Conservation (phyloP, 2,113 vertebrate genomes). For the Melanerpes aurifrons region DNA sequence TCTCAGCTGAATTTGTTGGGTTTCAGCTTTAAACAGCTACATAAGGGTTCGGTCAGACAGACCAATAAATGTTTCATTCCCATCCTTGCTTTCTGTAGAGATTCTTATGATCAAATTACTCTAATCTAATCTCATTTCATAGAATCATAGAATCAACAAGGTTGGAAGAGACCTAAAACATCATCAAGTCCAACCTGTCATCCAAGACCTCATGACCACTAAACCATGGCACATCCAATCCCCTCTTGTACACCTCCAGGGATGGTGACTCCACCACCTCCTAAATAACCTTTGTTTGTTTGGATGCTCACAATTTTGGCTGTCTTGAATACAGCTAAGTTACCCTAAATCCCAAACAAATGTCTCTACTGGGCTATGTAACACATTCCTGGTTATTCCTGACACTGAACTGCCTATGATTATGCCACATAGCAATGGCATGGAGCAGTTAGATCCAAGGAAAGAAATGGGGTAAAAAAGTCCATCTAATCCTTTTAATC, state of each 20-base stretch:
- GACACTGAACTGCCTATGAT: background rate
- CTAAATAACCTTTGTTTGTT: background rate
- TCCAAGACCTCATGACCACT: no score
- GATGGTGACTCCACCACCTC: no score
- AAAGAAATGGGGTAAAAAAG: background rate
- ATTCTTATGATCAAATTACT: background rate
- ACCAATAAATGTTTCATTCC: background rate
- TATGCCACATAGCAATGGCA: background rate
- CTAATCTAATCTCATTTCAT: background rate
- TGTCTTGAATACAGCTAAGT: background rate
- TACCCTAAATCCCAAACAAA: background rate
- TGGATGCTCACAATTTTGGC: background rate
- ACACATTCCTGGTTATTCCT: background rate
- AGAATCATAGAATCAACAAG: no score
- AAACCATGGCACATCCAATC: no score
- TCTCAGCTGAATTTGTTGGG: background rate
- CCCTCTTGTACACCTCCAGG: no score
- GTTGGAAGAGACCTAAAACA: no score
- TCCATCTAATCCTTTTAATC: background rate
- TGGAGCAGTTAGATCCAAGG: background rate
- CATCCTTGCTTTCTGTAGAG: background rate
- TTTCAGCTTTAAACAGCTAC: background rate
- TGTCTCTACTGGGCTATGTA: background rate
- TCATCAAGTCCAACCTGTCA: no score
- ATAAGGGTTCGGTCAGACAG: background rate